Evolutionary conservation across 2,797 vertebrate genomes (phyloP).

Genomic region (Aulostomus chinensis): DNA sequence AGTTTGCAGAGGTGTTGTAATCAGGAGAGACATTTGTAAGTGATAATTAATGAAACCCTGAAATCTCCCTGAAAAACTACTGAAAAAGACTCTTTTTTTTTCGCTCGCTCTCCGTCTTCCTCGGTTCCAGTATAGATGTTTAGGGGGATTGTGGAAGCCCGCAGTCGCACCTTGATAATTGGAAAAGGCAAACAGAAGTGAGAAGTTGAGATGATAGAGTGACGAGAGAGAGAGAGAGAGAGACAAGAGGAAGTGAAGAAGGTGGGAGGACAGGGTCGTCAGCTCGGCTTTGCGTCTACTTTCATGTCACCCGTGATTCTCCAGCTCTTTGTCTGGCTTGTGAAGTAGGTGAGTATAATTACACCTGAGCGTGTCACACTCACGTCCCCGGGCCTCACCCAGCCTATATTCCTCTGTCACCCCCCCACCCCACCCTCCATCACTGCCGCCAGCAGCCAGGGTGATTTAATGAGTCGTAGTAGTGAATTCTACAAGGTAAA

Average conservation of each 20-base stretch:
- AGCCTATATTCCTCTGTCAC: constrained; percentile 86
- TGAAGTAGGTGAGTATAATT: constrained; percentile 72
- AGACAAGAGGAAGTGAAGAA: too few relatives aligned
- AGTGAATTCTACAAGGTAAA: too few relatives aligned
- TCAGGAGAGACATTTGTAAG: constrained; percentile 42
- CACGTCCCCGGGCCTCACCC: constrained; percentile 49
- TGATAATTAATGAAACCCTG: constrained; percentile 65
- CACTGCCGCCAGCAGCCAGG: constrained; percentile 82
- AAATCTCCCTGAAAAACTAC: constrained; percentile 41
- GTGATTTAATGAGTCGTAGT: too few relatives aligned
- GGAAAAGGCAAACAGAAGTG: constrained; percentile 75
- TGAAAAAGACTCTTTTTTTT: constrained; percentile 23
- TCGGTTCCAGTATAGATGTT: constrained; percentile 12
- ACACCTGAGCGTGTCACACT: constrained; percentile 75
- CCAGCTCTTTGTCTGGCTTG: constrained; percentile 66
- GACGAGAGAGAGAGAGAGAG: constrained; percentile 23
- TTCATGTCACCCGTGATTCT: constrained; percentile 53
- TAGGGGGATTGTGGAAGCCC: constrained; percentile 1
- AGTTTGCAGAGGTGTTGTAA: background rate
- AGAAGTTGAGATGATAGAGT: constrained; percentile 55
- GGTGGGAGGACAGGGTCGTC: constrained; percentile 32
- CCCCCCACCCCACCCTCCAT: constrained; percentile 68
- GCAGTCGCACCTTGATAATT: constrained; percentile 79
- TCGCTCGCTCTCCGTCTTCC: too few relatives aligned
- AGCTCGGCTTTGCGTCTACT: constrained; percentile 50